Conservation (phyloP, 2,797 vertebrate genomes). For the Brachymystax lenok region DNA sequence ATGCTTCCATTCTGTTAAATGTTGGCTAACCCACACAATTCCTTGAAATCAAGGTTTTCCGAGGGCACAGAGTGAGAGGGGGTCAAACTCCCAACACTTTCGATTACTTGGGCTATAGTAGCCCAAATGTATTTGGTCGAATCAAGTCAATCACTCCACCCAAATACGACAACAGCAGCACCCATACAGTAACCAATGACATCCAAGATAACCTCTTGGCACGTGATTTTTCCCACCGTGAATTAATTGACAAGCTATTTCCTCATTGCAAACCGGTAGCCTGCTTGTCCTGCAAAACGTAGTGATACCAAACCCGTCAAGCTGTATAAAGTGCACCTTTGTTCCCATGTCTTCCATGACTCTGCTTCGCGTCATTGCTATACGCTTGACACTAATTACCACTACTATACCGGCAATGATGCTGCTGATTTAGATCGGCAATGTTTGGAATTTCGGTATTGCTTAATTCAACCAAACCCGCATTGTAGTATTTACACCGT, state of each 20-base stretch:
- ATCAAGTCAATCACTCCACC: constrained; percentile 96
- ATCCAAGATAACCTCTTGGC: constrained; percentile 69
- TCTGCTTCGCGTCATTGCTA: background rate
- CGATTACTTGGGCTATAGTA: constrained; percentile 47
- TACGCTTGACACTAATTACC: background rate
- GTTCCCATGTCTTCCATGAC: background rate
- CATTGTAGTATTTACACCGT: background rate
- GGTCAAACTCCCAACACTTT: constrained; percentile 86
- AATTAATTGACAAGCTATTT: constrained; percentile 80
- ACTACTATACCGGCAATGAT: no score
- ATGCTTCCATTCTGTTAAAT: background rate
- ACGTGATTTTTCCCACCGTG: constrained; percentile 77
- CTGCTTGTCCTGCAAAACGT: background rate
- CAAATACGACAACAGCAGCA: constrained; percentile 74
- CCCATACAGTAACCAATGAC: constrained; percentile 76
- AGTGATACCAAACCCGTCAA: background rate
- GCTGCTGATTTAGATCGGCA: background rate
- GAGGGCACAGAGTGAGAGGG: constrained; percentile 66
- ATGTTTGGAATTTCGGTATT: background rate
- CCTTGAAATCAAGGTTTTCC: constrained; percentile 30
- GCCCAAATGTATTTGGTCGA: constrained; percentile 91
- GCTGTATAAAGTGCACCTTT: background rate
- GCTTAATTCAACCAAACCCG: background rate
- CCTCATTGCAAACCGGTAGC: constrained; percentile 79
- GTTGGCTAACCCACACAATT: constrained; percentile 24